These are phyloP conservation scores for Dromiciops gliroides DNA, from an alignment of 2,113 vertebrate genomes.

Conservation along the genomic window DNA sequence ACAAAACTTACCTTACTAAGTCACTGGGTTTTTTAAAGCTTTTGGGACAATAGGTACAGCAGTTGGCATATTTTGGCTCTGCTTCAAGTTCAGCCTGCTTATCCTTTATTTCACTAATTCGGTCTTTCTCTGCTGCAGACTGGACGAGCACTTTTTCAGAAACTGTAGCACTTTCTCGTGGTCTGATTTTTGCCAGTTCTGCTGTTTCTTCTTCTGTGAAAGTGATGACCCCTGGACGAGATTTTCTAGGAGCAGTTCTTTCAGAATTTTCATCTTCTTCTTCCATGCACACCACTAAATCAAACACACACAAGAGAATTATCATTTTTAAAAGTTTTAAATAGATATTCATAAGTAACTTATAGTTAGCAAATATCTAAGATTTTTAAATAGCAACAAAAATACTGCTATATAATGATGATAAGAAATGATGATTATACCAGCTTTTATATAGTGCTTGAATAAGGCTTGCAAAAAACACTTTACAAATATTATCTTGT, in stretches of 20 bases:
- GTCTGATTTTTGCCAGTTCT: conserved; percentile 93
- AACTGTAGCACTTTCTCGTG: conserved; percentile 92
- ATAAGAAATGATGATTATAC: not conserved
- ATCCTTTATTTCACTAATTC: conserved; percentile 97
- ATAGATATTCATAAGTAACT: not conserved
- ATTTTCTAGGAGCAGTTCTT: conserved; percentile 85
- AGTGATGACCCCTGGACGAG: conserved; percentile 93
- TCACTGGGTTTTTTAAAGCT: conserved; percentile 99
- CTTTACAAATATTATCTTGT: not conserved
- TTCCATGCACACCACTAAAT: conserved; percentile 85
- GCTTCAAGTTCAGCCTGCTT: conserved; percentile 93
- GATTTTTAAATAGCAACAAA: not conserved
- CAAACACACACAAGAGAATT: not conserved
- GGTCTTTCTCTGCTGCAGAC: conserved; percentile 96
- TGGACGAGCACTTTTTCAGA: conserved; percentile 98
- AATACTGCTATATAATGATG: not conserved
- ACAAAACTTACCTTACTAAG: conserved; percentile 91
- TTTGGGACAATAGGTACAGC: conserved; percentile 95
- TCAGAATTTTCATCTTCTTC: conserved; percentile 89
- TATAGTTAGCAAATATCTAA: rapidly evolving
- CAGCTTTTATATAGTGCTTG: not conserved
- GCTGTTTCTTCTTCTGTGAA: conserved; percentile 98
- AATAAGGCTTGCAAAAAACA: not conserved
- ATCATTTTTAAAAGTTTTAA: not conserved
- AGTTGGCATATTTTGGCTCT: conserved; percentile 96